Percentiles rank a stretch among this genome's conserved stretches.
Conservation (phyloP, 2,113 vertebrate genomes). For the Erinaceus europaeus region DNA sequence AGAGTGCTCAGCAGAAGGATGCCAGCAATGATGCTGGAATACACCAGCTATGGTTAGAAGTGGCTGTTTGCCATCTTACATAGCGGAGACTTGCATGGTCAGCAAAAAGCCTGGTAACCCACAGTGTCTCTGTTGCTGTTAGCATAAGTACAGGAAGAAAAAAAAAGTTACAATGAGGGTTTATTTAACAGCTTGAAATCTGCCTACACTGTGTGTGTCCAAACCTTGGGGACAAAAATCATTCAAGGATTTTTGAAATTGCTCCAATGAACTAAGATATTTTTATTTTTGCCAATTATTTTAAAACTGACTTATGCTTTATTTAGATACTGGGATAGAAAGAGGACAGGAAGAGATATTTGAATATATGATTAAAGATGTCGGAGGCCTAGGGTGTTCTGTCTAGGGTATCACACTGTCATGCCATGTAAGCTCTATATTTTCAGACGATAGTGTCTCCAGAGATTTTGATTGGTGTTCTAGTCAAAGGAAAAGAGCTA, state of each 20-base stretch:
- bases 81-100: slow-evolving; percentile 81
- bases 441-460: slow-evolving; percentile 12
- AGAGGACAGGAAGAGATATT: slow-evolving; percentile 76
- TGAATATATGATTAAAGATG: slow-evolving; percentile 64
- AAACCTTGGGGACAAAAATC: slow-evolving; percentile 37
- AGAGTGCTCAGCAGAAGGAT: slow-evolving; percentile 13
- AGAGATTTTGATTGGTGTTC: slow-evolving; percentile 58
- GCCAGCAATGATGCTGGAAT: slow-evolving; percentile 68
- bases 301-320: slow-evolving; percentile 82
- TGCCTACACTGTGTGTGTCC: slow-evolving; percentile 68
- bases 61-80: slow-evolving; percentile 83
- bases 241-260: slow-evolving; percentile 63
- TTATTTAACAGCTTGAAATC: slow-evolving; percentile 72
- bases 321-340: too few relatives aligned
- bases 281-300: slow-evolving; percentile 75
- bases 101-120: slow-evolving; percentile 76
- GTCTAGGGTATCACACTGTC: slow-evolving; percentile 60
- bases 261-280: slow-evolving; percentile 59
- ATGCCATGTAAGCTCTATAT: neutral
- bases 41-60: slow-evolving; percentile 61
- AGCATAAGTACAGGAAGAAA: slow-evolving; percentile 45
- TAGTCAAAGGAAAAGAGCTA: neutral
- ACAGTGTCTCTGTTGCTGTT: slow-evolving; percentile 75
- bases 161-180: slow-evolving; percentile 50
- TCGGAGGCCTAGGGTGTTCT: slow-evolving; percentile 86